Base-by-base conservation (phyloP, 2,888 invertebrate genomes). In the Alsophila aescularia region DNA sequence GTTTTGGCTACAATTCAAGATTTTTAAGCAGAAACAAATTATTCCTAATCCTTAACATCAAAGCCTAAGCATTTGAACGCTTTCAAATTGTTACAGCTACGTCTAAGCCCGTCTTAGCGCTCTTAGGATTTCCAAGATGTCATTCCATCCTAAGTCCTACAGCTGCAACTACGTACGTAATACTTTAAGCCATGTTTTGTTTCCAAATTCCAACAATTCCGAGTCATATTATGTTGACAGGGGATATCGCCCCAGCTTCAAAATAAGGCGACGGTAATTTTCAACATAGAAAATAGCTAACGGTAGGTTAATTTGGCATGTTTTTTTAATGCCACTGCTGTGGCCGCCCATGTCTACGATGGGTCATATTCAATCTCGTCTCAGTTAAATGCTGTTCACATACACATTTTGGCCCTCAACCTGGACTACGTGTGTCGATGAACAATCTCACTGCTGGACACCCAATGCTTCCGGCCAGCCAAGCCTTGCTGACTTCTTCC, bases 141-240 rank as follows among this genome's bases (percentile, higher is more conserved):
- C 48, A 54, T 43, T 54, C 48, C 10, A 40, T 31, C 27, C 34
- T 15, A 21, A 24, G 2, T 12, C 31, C 13, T 3, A 35, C 35
- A 9, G 35, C 15, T 47, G 37, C 48, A 47, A 43, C 40, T 45
- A 41, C 41, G 14, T 27, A n/a, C 18, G 18, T 52, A 47, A 60
- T 43, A 41, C 53, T 51, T 53, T 60, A 57, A 60, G 47, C 60
- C 40, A 32, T 34, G 53, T 44, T 60, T 60, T 56, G 55, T 57
- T 57, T 36, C 36, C 36, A 41, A 51, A 40, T 51, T 21, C 36
- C 24, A 44, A 41, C 37, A 40, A 49, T 51, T 41, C 39, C 42
- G 41, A 51, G 53, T 43, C 53, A 51, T 56, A 53, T 53, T 51
- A 56, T 16, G 55, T 50, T 55, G 55, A 55, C 55, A 55, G 18